Conservation (phyloP, 2,113 vertebrate species). For the Verasper variegatus region DNA sequence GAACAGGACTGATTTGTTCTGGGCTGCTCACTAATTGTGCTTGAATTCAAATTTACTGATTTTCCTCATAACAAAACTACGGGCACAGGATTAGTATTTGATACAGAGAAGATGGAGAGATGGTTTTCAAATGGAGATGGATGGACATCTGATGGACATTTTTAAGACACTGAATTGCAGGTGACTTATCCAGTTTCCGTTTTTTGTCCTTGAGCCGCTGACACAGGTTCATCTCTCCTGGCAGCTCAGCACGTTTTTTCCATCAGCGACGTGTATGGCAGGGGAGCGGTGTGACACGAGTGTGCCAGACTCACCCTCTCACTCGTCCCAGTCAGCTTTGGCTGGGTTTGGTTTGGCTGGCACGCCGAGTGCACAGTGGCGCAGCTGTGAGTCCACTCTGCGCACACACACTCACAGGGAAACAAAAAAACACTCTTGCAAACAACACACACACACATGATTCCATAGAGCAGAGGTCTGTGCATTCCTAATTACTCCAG, state of each 20-base stretch:
- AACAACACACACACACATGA: constrained; percentile 42
- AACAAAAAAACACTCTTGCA: constrained; percentile 33
- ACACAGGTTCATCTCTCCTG: constrained; percentile 31
- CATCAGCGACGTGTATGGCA: constrained; percentile 22
- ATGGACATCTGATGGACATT: neutral
- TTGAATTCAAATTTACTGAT: neutral
- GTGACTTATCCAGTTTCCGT: constrained; percentile 21
- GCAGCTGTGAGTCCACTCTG: constrained; percentile 68
- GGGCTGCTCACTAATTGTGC: constrained; percentile 7
- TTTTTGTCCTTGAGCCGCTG: constrained; percentile 45
- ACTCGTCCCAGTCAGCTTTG: constrained; percentile 55
- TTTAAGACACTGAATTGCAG: neutral
- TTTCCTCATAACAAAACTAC: neutral
- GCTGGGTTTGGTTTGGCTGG: constrained; percentile 47
- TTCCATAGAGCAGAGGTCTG: constrained; percentile 66
- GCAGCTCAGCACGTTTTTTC: constrained; percentile 47
- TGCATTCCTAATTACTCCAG: constrained; percentile 76
- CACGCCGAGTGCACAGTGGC: constrained; percentile 49
- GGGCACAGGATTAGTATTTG: neutral
- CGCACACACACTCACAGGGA: neutral
- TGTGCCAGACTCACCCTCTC: constrained; percentile 64
- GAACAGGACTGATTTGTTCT: constrained; percentile 40
- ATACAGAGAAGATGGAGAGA: neutral
- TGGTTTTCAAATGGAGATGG: constrained; percentile 10
- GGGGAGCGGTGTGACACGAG: constrained; percentile 39